Base-by-base conservation (phyloP, 2,797 vertebrate genomes). In the Avahi laniger region DNA sequence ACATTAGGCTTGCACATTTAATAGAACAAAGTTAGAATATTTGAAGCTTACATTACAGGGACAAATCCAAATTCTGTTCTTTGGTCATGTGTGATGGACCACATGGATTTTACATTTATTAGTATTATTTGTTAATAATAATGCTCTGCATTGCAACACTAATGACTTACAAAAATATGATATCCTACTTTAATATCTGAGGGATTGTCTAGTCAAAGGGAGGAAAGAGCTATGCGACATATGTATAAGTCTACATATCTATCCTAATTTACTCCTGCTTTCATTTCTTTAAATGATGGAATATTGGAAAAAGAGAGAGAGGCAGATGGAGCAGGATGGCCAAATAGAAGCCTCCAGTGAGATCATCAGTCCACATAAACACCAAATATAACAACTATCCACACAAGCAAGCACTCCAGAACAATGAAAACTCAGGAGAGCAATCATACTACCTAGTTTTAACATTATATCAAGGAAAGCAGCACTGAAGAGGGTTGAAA, bases 1-100 rank as follows among this genome's bases (percentile, higher is more conserved):
- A 91, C 89, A 92, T 97, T 96, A 95, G 43, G 67, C 96, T 97
- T 97, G 89, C 69, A 95, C 94, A 96, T 93, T 96, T 95, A 96
- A 94, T 93, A 92, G 61, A 95, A 95, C 28, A 67, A 94, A 90
- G n/a, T 94, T 65, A 93, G 65, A 85, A 95, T 93, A 92, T 75
- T 54, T 79, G 57, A 84, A 96, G 86, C 97, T 96, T 84, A 57
- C 57, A 30, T 84, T 97, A 86, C 12, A 92, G 91, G 83, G 38
- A 89, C 54, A 94, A 65, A 50, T 54, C 1, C 54, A 75, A 85
- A 89, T 89, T 84, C 48, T 72, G 30, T 54, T 96, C 50, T 84
- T 75, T 43, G 57, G 12, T 95, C 92, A 28, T 72, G 26, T 52
- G 22, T 78, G n/a, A 33, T 33, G 67, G 15, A 33, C 41, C n/a